Conservation (phyloP, 2,113 vertebrate genomes). For the western clawed frog (Xenopus tropicalis) region UCB_Xtro_10.0 CM004444.2:116559501-116560000, state of each 20-base stretch:
- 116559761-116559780: not conserved
- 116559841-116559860: not conserved
- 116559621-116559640: slow-evolving; percentile 46
- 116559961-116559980: slow-evolving; percentile 17
- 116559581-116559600: slow-evolving; percentile 55
- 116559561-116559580: slow-evolving; percentile 60
- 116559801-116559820: slow-evolving; percentile 19
- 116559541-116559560: slow-evolving; percentile 67
- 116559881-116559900: slow-evolving; percentile 17
- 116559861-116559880: slow-evolving; percentile 47
- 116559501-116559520: slow-evolving; percentile 61
- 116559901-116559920: not conserved
- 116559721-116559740: no score
- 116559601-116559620: slow-evolving; percentile 49
- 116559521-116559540: slow-evolving; percentile 70
- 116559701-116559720: no score
- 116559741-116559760: not conserved
- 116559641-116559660: not conserved
- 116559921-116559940: not conserved
- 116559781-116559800: slow-evolving; percentile 33
- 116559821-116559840: not conserved
- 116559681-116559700: no score
- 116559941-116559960: not conserved
- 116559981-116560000: no score
- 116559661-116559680: no score